phyloP scores from a whole-genome alignment of 2,113 vertebrate species.

The Thunnus maccoyii region DNA sequence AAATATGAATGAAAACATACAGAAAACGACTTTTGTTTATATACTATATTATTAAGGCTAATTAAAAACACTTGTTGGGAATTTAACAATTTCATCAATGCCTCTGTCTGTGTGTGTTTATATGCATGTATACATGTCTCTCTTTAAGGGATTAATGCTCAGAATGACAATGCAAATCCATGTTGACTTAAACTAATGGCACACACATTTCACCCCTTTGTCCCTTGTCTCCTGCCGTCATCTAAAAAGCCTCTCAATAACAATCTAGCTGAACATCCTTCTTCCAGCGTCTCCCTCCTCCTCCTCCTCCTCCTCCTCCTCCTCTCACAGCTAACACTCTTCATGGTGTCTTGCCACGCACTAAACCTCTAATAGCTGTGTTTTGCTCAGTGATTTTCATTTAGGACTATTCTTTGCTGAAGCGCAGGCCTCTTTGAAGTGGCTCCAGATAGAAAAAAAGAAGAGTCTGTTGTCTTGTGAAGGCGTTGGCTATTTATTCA shows the following conservation, averaged over 20 bases:
- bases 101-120: background rate
- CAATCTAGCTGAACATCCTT: conserved; percentile 49
- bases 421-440: conserved; percentile 64
- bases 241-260: conserved; percentile 63
- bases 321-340: conserved; percentile 44
- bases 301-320: conserved; percentile 20
- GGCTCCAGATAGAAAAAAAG: conserved; percentile 19
- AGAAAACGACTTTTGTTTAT: too few relatives aligned
- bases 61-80: too few relatives aligned
- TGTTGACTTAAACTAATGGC: conserved; percentile 7
- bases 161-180: conserved; percentile 38
- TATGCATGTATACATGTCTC: background rate
- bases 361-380: conserved; percentile 68
- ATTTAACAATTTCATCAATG: too few relatives aligned
- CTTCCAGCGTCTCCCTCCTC: conserved; percentile 18
- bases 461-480: conserved; percentile 40
- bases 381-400: conserved; percentile 74
- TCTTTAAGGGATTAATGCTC: conserved; percentile 36
- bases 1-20: too few relatives aligned
- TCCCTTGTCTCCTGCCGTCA: conserved; percentile 41
- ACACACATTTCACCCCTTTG: conserved; percentile 22
- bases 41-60: too few relatives aligned
- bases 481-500: conserved; percentile 63
- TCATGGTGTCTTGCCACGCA: conserved; percentile 56
- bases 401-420: conserved; percentile 59